These are phyloP conservation scores for Erythrocercus mccallii DNA, from an alignment of 2,113 vertebrate genomes.

Conservation along the genomic window DNA sequence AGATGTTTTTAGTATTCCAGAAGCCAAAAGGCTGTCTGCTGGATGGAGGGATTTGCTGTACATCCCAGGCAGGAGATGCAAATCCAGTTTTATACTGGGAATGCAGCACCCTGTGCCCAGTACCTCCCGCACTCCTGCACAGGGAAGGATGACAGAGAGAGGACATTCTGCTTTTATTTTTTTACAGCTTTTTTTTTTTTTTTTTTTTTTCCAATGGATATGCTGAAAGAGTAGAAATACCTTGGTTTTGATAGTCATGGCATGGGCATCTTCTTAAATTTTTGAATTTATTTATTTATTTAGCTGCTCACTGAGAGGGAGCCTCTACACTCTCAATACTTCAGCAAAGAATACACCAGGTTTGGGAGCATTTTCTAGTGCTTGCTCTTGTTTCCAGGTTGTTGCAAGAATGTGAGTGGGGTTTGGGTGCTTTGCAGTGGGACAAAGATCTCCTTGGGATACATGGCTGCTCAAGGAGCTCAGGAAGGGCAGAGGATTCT, in stretches of 20 bases:
- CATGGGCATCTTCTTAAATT: neutral
- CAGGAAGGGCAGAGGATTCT: neutral
- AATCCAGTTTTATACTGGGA: neutral
- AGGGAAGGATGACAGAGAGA: accelerated
- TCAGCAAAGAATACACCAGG: neutral
- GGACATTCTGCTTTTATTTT: neutral
- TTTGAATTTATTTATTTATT: neutral
- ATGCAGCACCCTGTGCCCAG: neutral
- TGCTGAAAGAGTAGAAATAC: neutral
- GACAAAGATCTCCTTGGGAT: neutral
- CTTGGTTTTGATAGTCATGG: neutral
- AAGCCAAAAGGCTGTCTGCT: neutral
- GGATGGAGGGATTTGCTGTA: neutral
- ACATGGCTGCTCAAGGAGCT: accelerated
- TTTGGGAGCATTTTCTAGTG: neutral
- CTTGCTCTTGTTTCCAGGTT: neutral
- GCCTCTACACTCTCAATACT: too few species aligned
- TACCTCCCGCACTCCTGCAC: neutral
- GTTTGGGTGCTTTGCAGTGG: neutral
- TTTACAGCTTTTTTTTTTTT: neutral
- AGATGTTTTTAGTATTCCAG: neutral
- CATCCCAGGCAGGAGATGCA: neutral
- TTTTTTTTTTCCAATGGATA: neutral
- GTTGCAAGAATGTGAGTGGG: neutral
- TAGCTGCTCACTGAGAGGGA: neutral